Evolutionary conservation across 2,888 invertebrate species (phyloP).

Genomic region (Acanthosepion esculentum): DNA sequence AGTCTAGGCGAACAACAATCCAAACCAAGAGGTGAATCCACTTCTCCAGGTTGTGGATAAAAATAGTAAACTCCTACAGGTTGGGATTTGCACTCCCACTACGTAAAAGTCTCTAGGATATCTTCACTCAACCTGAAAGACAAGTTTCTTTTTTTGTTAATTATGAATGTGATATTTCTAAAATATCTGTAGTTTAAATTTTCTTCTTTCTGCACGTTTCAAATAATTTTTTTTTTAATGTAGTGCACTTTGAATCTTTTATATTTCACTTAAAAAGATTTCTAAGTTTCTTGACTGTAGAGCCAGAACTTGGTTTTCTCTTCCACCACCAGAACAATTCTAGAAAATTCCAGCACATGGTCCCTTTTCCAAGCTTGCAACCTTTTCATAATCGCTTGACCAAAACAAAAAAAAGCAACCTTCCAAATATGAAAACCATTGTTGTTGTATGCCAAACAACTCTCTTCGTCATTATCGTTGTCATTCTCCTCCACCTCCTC

Average conservation of each 20-base stretch:
- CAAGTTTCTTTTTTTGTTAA: not conserved
- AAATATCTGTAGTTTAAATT: not conserved
- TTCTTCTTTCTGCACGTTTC: not conserved
- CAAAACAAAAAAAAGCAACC: too few species aligned
- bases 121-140: not conserved
- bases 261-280: not conserved
- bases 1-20: too few species aligned
- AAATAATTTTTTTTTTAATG: not conserved
- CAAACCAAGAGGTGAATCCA: too few species aligned
- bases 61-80: too few species aligned
- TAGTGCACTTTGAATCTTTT: not conserved
- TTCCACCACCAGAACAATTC: not conserved
- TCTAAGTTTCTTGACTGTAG: not conserved
- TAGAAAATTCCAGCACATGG: not conserved
- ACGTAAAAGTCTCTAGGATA: too few species aligned
- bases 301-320: not conserved
- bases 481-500: accelerated
- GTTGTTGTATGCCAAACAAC: not conserved
- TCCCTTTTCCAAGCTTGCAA: not conserved
- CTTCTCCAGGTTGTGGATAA: too few species aligned
- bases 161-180: not conserved
- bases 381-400: too few species aligned
- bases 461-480: not conserved
- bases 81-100: too few species aligned
- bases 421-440: too few species aligned